A percentile compares a stretch with the other conserved stretches of the same genome.
These are phyloP conservation scores for Tamias sibiricus DNA, from an alignment of 2,113 vertebrate species.

Conservation along the genomic window DNA sequence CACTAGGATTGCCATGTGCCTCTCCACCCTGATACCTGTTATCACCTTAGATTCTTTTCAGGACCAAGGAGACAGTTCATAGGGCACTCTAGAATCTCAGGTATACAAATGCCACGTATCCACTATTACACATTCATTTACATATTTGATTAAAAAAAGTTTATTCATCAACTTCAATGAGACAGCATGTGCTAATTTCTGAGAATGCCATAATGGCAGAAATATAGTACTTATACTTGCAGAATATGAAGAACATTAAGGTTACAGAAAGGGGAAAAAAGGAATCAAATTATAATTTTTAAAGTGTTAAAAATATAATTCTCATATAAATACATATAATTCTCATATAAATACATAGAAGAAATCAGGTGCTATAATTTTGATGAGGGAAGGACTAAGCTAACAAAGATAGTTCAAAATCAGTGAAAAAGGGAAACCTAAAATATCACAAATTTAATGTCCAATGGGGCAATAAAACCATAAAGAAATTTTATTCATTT, in stretches of 20 bases:
- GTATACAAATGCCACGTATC: background rate
- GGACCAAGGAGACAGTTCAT: background rate
- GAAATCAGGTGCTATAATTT: background rate
- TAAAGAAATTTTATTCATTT: background rate
- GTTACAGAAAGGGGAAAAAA: background rate
- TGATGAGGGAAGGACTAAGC: background rate
- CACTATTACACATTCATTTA: background rate
- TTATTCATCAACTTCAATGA: background rate
- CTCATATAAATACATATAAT: background rate
- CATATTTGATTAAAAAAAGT: background rate
- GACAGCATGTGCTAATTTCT: background rate
- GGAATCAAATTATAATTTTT: background rate
- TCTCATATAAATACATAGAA: background rate
- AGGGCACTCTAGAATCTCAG: background rate
- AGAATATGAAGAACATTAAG: background rate
- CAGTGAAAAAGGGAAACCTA: background rate
- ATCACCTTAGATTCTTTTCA: background rate
- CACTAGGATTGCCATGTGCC: background rate
- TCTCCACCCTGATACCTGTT: background rate
- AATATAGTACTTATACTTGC: background rate
- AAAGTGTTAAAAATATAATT: background rate
- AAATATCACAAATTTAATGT: background rate
- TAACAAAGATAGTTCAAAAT: background rate
- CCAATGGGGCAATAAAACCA: background rate
- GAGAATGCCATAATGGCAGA: background rate